Conservation (phyloP, 2,113 vertebrate species). For the Psilopogon haemacephalus region DNA sequence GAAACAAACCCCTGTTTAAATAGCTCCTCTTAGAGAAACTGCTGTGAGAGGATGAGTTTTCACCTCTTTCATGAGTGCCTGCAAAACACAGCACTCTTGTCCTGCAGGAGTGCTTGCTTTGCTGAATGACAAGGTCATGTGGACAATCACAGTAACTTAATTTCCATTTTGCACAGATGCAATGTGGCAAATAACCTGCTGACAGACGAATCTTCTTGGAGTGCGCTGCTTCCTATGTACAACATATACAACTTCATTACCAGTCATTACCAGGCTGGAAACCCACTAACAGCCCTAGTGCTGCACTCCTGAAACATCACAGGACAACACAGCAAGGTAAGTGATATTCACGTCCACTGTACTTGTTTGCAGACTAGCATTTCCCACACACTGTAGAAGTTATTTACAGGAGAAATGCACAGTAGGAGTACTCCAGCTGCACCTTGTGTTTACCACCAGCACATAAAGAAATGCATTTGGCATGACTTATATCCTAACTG, state of each 20-base stretch:
- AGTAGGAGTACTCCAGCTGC: slow-evolving; percentile 40
- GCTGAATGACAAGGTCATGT: not conserved
- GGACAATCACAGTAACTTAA: slow-evolving; percentile 25
- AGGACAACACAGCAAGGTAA: slow-evolving; percentile 37
- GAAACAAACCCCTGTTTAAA: slow-evolving; percentile 9
- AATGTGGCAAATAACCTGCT: not conserved
- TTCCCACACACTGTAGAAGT: slow-evolving; percentile 60
- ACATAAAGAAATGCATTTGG: slow-evolving; percentile 34
- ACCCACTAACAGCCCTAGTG: not conserved
- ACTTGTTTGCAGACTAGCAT: slow-evolving; percentile 38
- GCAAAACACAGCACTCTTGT: slow-evolving; percentile 29
- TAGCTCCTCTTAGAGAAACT: not conserved
- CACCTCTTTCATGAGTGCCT: not conserved
- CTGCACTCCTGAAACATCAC: slow-evolving; percentile 33
- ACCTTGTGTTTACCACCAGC: not conserved
- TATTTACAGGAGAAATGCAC: slow-evolving; percentile 71
- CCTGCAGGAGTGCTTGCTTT: slow-evolving; percentile 41
- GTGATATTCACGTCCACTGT: slow-evolving; percentile 33
- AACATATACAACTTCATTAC: slow-evolving; percentile 27
- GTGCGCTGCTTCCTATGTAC: slow-evolving; percentile 21
- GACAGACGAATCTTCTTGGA: slow-evolving; percentile 13
- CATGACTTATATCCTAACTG: slow-evolving; percentile 12
- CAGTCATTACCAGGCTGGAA: not conserved
- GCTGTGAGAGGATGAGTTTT: not conserved
- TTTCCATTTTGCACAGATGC: slow-evolving; percentile 1